Base-by-base conservation (phyloP, 2,797 vertebrate species). In the Alcedo quadribrachys region DNA sequence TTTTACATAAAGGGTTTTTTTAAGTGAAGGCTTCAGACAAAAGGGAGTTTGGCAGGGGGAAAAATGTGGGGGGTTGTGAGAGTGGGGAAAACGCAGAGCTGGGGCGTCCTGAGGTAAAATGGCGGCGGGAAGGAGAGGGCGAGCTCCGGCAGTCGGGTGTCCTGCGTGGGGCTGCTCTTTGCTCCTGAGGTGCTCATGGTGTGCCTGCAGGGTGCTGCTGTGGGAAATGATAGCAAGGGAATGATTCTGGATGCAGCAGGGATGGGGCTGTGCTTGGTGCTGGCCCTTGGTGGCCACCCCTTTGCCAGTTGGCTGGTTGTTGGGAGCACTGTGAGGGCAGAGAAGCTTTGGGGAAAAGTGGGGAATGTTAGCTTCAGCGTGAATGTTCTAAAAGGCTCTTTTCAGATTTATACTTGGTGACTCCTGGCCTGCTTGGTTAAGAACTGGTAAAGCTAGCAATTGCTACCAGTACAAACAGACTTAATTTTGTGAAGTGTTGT, bases 221-320 rank as follows among this genome's bases (percentile, higher is more conserved):
- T 2, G 18, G 10, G 46, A 40, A 15, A 6, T n/a, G 17, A 5
- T 7, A 6, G 51, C 2, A 6, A 17, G 18, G 30, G 25, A 46
- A 2, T 4, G 8, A 10, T 19, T 27, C 30, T 67, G 14, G 15
- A 3, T 1, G 1, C 1, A 15, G 30, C 17, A 57, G 48, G 30
- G 13, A 2, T 0, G 0, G 42, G 32, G 6, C 37, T 6, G 15
- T n/a, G 57, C 19, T 45, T 0, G 0, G 6, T 17, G 37, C 20
- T 8, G 57, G 42, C 3, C 0, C 6, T 12, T 8, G 1, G 5
- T 1, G 0, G 18, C 7, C 63, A 37, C 20, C 2, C 4, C 3
- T 42, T 21, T 6, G 15, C 4, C 4, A 0, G 0, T 1, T 6
- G 5, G 33, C 22, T 0, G 0, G 42, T 12, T 1, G 0, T 7